Evolutionary conservation across 2,797 vertebrate genomes (phyloP).

Genomic region (Ispidina picta): DNA sequence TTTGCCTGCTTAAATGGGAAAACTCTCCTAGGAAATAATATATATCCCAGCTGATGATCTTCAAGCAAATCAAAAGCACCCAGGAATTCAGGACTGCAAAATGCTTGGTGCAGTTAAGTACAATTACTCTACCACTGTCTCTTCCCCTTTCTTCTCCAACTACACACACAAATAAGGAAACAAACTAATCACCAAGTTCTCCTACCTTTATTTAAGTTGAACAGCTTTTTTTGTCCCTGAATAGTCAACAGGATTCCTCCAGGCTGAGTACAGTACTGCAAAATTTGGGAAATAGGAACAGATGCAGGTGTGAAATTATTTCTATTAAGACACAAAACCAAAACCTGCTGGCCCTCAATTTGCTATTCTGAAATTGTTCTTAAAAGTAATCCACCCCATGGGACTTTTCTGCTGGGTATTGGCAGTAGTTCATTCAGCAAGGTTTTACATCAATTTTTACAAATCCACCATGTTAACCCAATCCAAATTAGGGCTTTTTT

Average conservation of each 20-base stretch:
- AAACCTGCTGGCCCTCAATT: neutral
- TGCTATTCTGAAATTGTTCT: neutral
- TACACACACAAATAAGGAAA: neutral
- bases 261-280: neutral
- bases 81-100: neutral
- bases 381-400: neutral
- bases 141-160: constrained; percentile 1
- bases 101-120: neutral
- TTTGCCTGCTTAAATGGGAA: neutral
- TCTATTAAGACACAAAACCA: neutral
- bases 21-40: neutral
- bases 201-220: constrained; percentile 2
- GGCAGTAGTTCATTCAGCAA: neutral
- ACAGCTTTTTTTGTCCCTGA: neutral
- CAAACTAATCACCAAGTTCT: constrained; percentile 39
- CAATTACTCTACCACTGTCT: neutral
- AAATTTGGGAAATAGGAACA: neutral
- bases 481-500: neutral
- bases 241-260: neutral
- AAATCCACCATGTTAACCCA: neutral
- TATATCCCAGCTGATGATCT: neutral
- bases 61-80: neutral
- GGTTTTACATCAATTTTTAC: neutral
- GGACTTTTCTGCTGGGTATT: neutral
- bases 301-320: constrained; percentile 1